Evolutionary conservation across 2,113 vertebrate genomes (phyloP).

Genomic region (Aspiorhynchus laticeps): DNA sequence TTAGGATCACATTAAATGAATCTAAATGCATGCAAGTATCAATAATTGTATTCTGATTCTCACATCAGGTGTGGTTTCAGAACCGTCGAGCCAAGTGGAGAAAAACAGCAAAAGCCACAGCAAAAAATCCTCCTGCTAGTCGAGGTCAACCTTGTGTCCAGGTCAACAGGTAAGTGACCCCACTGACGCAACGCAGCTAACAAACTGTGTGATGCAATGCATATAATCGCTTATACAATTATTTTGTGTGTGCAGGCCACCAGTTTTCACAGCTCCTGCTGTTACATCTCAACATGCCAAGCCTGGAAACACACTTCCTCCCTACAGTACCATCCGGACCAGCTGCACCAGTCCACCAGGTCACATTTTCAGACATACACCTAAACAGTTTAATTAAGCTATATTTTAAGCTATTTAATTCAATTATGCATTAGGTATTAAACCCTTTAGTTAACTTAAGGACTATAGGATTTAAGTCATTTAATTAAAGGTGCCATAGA

Average conservation of each 20-base stretch:
- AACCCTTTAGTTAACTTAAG: background rate
- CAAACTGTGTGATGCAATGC: background rate
- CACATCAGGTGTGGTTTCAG: constrained; percentile 94
- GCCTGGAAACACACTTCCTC: constrained; percentile 63
- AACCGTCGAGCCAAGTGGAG: constrained; percentile 95
- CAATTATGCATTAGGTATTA: background rate
- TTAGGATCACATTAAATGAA: background rate
- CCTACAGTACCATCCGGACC: constrained; percentile 65
- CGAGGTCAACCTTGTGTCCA: constrained; percentile 43
- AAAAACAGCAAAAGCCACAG: constrained; percentile 74
- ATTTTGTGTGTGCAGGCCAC: constrained; percentile 7
- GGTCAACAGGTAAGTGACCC: constrained; percentile 39
- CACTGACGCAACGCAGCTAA: background rate
- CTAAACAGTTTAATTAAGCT: background rate
- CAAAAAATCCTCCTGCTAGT: constrained; percentile 46
- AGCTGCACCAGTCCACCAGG: constrained; percentile 69
- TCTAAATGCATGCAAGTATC: background rate
- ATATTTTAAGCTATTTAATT: background rate
- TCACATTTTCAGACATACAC: constrained; percentile 43
- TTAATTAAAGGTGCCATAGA: too few species aligned
- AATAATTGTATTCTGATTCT: background rate
- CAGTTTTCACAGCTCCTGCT: constrained; percentile 55
- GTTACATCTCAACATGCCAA: constrained; percentile 57
- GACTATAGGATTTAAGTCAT: background rate
- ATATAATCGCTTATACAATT: background rate